Evolutionary conservation across 2,113 vertebrate species (phyloP).

Genomic region (Thalassarche chlororhynchos): DNA sequence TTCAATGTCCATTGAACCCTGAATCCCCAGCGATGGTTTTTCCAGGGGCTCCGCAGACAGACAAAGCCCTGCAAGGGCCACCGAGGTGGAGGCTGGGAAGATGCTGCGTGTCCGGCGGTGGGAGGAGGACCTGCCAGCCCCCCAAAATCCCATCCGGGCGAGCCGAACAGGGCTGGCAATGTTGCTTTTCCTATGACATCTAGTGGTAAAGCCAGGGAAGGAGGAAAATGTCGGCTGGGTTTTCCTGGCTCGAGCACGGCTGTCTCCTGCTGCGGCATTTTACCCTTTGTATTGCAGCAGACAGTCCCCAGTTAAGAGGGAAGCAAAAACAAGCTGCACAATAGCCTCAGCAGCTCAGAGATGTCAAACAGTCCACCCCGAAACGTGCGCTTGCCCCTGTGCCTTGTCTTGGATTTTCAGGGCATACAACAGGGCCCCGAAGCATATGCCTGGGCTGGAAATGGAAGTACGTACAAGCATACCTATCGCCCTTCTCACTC

Average conservation of each 20-base stretch:
- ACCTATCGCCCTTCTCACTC: accelerated
- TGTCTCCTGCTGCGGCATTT: conserved; percentile 14
- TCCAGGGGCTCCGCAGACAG: not conserved
- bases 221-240: not conserved
- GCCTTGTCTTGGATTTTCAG: not conserved
- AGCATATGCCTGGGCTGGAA: not conserved
- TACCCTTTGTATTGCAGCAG: conserved; percentile 9
- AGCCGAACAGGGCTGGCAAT: not conserved
- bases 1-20: conserved; percentile 62
- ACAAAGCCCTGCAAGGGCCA: conserved; percentile 18
- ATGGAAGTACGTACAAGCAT: accelerated
- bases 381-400: not conserved
- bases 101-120: not conserved
- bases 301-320: not conserved
- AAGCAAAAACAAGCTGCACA: not conserved
- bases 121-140: not conserved
- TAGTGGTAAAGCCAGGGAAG: conserved; percentile 27
- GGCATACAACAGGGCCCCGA: not conserved
- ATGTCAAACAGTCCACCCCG: not conserved
- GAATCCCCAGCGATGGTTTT: not conserved
- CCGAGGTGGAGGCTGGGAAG: not conserved
- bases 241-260: not conserved
- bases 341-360: not conserved
- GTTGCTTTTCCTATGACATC: conserved; percentile 55
- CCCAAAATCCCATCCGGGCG: not conserved